These are phyloP conservation scores for Himalopsyche tibetana DNA, from an alignment of 2,888 invertebrate species.

Conservation along the genomic window DNA sequence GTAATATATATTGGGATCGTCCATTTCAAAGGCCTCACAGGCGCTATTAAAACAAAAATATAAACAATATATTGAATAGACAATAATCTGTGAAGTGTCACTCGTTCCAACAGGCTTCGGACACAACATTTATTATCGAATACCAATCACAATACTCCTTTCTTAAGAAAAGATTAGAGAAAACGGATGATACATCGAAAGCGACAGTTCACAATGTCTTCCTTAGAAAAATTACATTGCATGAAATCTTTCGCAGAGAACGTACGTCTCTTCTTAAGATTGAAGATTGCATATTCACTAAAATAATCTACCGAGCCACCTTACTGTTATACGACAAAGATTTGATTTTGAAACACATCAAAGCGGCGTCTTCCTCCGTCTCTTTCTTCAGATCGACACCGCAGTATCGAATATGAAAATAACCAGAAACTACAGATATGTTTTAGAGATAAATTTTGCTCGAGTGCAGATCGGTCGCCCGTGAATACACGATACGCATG, in stretches of 20 bases:
- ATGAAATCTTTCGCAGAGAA: constrained; percentile 36
- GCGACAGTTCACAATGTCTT: not conserved
- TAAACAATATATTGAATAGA: constrained; percentile 59
- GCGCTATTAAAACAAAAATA: constrained; percentile 61
- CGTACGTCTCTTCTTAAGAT: constrained; percentile 48
- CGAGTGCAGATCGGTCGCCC: constrained; percentile 42
- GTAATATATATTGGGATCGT: constrained; percentile 66
- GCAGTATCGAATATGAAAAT: constrained; percentile 21
- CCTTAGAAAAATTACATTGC: not conserved
- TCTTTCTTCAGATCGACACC: not conserved
- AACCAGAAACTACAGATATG: constrained; percentile 54
- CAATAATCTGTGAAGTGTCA: constrained; percentile 55
- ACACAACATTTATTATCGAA: constrained; percentile 56
- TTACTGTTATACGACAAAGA: not conserved
- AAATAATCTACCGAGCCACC: constrained; percentile 49
- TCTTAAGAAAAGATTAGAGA: constrained; percentile 53
- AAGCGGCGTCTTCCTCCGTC: not conserved
- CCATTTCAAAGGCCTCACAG: constrained; percentile 61
- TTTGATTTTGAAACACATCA: constrained; percentile 9
- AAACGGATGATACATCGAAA: constrained; percentile 6
- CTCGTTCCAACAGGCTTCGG: not conserved
- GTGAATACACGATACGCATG: not conserved
- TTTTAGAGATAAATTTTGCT: constrained; percentile 50
- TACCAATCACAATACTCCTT: constrained; percentile 54
- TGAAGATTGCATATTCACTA: constrained; percentile 57